These are phyloP conservation scores for Rhingia rostrata DNA, from an alignment of 2,888 invertebrate species.

Conservation along the genomic window DNA sequence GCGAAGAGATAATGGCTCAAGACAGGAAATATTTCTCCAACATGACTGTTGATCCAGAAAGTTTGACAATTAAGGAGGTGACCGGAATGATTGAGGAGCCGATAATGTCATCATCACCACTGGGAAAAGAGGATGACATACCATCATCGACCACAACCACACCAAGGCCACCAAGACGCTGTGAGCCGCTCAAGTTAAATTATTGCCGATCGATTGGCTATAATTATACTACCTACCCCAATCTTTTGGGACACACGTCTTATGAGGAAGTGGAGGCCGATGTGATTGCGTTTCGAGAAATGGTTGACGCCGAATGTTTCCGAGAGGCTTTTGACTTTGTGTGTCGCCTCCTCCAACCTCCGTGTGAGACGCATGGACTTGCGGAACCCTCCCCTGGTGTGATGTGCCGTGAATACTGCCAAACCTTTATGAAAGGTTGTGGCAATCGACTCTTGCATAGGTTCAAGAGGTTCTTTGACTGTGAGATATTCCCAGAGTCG, in stretches of 20 bases:
- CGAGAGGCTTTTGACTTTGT: constrained; percentile 94
- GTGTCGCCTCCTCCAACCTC: constrained; percentile 93
- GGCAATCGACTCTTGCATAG: constrained; percentile 89
- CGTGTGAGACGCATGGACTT: constrained; percentile 88
- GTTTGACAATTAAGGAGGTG: constrained; percentile 86
- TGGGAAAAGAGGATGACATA: constrained; percentile 81
- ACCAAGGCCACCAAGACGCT: constrained; percentile 86
- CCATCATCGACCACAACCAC: constrained; percentile 82
- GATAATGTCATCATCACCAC: constrained; percentile 81
- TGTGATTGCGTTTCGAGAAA: constrained; percentile 91
- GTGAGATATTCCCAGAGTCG: constrained; percentile 91
- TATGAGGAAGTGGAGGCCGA: constrained; percentile 88
- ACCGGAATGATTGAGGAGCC: constrained; percentile 82
- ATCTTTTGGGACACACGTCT: constrained; percentile 86
- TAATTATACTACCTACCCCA: constrained; percentile 93
- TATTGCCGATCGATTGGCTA: constrained; percentile 90
- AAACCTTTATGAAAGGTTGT: constrained; percentile 92
- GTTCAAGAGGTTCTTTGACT: constrained; percentile 89
- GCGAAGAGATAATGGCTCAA: constrained; percentile 86
- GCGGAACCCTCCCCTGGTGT: constrained; percentile 80
- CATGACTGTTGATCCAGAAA: constrained; percentile 86
- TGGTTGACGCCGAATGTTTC: constrained; percentile 96
- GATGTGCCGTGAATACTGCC: constrained; percentile 91
- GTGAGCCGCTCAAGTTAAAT: constrained; percentile 86
- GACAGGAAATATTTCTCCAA: constrained; percentile 86